These are phyloP conservation scores for Ennomos fuscantarius DNA, from an alignment of 2,888 invertebrate genomes.

Conservation along the genomic window DNA sequence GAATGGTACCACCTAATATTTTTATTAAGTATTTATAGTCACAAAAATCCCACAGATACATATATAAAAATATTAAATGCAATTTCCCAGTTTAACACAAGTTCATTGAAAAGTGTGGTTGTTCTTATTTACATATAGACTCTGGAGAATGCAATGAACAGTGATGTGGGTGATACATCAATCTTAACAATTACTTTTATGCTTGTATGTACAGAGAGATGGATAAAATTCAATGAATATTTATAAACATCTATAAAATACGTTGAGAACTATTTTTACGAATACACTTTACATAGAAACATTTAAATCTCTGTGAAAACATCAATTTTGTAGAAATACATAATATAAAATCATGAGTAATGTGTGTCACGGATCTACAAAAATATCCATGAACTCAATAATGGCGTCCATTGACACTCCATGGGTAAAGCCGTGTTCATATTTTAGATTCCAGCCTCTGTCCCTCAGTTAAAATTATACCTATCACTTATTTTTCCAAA, in stretches of 20 bases:
- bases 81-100: conserved; percentile 67
- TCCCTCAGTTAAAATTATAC: conserved; percentile 69
- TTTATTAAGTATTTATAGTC: conserved; percentile 76
- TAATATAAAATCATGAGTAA: conserved; percentile 44
- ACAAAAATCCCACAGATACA: conserved; percentile 63
- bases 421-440: conserved; percentile 25
- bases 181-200: conserved; percentile 52
- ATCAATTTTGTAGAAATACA: conserved; percentile 32
- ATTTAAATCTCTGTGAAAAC: conserved; percentile 32
- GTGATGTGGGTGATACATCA: conserved; percentile 60
- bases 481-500: conserved; percentile 64
- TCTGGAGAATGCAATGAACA: conserved; percentile 53
- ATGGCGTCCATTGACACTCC: too few relatives aligned
- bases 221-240: conserved; percentile 56
- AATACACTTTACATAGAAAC: conserved; percentile 53
- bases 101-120: conserved; percentile 67
- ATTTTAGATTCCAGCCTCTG: conserved; percentile 69
- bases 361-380: conserved; percentile 10
- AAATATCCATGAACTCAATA: too few relatives aligned
- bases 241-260: conserved; percentile 67
- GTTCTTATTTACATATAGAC: conserved; percentile 68
- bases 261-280: conserved; percentile 55
- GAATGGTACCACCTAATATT: conserved; percentile 76
- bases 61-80: conserved; percentile 84
- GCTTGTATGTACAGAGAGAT: conserved; percentile 55